Percentiles rank a stretch among this genome's conserved stretches.
Conservation (phyloP, 1,140 invertebrate genomes). For the Neodiprion fabricii region DNA sequence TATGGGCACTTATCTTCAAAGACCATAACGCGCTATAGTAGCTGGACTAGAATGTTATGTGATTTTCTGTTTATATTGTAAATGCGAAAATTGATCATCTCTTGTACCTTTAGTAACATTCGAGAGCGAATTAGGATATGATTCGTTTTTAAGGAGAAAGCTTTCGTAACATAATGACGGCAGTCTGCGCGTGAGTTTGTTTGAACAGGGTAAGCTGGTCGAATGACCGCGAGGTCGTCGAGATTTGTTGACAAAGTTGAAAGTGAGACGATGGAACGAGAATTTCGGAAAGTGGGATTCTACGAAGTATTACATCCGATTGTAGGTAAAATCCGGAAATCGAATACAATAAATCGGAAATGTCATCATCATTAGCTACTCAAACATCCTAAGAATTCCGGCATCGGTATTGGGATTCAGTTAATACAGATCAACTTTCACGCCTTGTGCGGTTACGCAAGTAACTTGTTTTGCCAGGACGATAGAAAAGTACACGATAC, state of each 20-base stretch:
- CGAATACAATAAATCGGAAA: neutral
- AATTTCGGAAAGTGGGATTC: neutral
- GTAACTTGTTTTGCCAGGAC: conserved; percentile 43
- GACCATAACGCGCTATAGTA: too few relatives aligned
- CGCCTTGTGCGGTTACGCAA: conserved; percentile 43
- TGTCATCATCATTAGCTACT: conserved; percentile 7
- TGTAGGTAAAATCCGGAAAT: neutral
- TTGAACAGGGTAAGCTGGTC: too few relatives aligned
- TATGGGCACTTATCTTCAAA: neutral
- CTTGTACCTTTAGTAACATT: neutral
- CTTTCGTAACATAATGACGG: too few relatives aligned
- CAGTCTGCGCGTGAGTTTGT: too few relatives aligned
- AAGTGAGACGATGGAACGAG: neutral
- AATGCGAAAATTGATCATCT: neutral
- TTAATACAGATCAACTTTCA: conserved; percentile 44
- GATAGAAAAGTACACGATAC: conserved; percentile 28
- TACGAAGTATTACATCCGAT: neutral
- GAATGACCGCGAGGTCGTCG: neutral
- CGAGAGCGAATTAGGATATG: neutral
- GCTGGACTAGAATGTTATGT: neutral
- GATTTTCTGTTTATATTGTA: neutral
- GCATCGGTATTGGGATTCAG: conserved; percentile 4
- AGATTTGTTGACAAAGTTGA: neutral
- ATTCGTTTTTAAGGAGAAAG: neutral
- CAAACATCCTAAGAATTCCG: conserved; percentile 26